Evolutionary conservation across 2,113 vertebrate genomes (phyloP).

Genomic region (Irena cyanogastra): DNA sequence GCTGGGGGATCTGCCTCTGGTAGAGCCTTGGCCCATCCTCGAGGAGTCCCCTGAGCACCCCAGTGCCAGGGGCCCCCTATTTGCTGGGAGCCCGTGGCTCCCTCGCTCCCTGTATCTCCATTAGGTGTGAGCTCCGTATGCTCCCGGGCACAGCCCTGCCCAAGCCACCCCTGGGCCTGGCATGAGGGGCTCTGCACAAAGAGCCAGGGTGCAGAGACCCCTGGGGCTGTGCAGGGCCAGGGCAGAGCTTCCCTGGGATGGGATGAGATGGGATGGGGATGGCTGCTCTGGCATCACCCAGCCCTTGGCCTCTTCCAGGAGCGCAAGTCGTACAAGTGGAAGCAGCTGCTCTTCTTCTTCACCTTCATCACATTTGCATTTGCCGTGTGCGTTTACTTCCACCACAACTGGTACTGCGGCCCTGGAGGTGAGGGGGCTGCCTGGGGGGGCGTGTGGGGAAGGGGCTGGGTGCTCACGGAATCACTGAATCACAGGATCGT

Average conservation of each 20-base stretch:
- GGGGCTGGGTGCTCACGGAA: not conserved
- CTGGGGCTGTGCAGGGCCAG: rapidly evolving
- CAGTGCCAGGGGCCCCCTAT: rapidly evolving
- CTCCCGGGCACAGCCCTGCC: not conserved
- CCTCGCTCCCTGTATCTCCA: not conserved
- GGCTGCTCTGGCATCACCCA: not conserved
- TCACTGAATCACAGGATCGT: not conserved
- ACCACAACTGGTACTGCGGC: conserved; percentile 91
- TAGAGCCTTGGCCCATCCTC: not conserved
- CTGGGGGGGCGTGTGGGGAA: rapidly evolving
- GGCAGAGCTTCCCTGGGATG: not conserved
- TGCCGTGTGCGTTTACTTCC: conserved; percentile 80
- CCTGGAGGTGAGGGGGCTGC: conserved; percentile 77
- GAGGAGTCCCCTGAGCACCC: not conserved
- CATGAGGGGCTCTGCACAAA: not conserved
- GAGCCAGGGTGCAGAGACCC: not conserved
- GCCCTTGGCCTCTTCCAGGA: conserved; percentile 71
- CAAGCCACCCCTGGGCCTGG: not conserved
- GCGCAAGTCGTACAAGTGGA: conserved; percentile 83
- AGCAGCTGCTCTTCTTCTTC: conserved; percentile 83
- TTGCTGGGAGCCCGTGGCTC: not conserved
- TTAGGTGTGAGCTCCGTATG: rapidly evolving
- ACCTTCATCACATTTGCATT: conserved; percentile 76
- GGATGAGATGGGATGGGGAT: not conserved
- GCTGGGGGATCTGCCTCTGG: not conserved